Percentiles rank a stretch among this genome's conserved stretches.
phyloP scores from a whole-genome alignment of 2,888 invertebrate species.

The Rambutsinella grinnellia region DNA sequence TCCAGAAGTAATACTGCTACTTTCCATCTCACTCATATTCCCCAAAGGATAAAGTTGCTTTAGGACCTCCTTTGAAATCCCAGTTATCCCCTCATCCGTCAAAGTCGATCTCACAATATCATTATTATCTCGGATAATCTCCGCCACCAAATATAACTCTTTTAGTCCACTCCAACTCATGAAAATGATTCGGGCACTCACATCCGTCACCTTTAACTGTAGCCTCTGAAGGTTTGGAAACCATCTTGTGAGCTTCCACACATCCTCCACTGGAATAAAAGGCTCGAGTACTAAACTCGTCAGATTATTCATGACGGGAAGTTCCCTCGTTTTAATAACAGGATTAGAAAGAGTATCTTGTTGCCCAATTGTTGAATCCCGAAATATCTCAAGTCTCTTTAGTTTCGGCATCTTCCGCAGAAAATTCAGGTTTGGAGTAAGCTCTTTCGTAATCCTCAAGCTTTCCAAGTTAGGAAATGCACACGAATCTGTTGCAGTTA shows the following conservation, averaged over 20 bases:
- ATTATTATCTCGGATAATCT: slow-evolving; percentile 34
- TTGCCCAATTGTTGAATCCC: slow-evolving; percentile 32
- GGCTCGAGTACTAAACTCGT: slow-evolving; percentile 28
- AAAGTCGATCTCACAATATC: slow-evolving; percentile 38
- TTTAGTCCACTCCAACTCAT: slow-evolving; percentile 26
- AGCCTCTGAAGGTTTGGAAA: slow-evolving; percentile 40
- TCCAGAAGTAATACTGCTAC: neutral
- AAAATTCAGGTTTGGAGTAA: slow-evolving; percentile 22
- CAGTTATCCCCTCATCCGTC: slow-evolving; percentile 55
- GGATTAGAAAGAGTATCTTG: slow-evolving; percentile 36
- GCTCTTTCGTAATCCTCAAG: slow-evolving; percentile 23
- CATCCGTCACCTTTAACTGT: slow-evolving; percentile 41
- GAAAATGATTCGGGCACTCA: slow-evolving; percentile 39
- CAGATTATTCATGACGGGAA: slow-evolving; percentile 1
- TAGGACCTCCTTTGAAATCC: slow-evolving; percentile 31
- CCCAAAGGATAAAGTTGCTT: neutral
- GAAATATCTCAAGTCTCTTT: slow-evolving; percentile 24
- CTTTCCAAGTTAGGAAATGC: slow-evolving; percentile 17
- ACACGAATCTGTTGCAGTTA: neutral
- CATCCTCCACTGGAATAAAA: slow-evolving; percentile 25
- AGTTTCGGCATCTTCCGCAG: slow-evolving; percentile 23
- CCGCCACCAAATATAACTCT: slow-evolving; percentile 43
- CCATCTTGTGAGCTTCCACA: slow-evolving; percentile 32
- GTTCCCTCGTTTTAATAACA: slow-evolving; percentile 12
- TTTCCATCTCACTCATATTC: neutral